Evolutionary conservation across 2,113 vertebrate species (phyloP), one percentile per base, ranked within the genome.

Genomic region (Rhinoderma darwinii): DNA sequence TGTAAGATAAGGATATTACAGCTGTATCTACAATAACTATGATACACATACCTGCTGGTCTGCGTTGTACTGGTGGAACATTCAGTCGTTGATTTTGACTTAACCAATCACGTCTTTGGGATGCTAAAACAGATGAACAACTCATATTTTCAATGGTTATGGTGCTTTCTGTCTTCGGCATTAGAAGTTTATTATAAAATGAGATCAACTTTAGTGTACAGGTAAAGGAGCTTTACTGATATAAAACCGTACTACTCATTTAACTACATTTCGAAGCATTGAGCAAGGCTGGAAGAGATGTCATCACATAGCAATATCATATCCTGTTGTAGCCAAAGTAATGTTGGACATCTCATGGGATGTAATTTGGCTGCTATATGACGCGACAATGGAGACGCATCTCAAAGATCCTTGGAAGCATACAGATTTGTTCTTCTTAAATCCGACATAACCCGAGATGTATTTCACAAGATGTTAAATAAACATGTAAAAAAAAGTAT

Each of bases 81-180:
- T 95, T 93, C 7, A 93, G 91, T 70, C 91, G 92, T 10, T 81
- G 79, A 30, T 89, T 91, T 76, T 91, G 86, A 54, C 92, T 84
- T 41, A 89, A 88, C 93, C 91, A 94, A 47, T 96, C 94, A 90
- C 94, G 93, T 90, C 94, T 93, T 88, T 91, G 89, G 88, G 93
- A 92, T 89, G 90, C 95, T 96, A 20, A 63, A 87, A 82, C 44
- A 82, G 37, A 5, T 81, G 8, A 27, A 56, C 8, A 35, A 27
- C n/a, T 41, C 22, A 30, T 73, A 41, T 39, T 41, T 39, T 47
- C 12, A 30, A 27, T 75, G 39, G 72, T 11, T 44, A 74, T n/a
- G 72, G 6, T 44, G 22, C 39, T 73, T 20, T 41, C 4, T 73
- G 37, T 41, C n/a, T 44, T 5, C 30, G 0, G 2, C 30, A 68